A percentile compares a stretch with the other conserved stretches of the same genome.
Evolutionary conservation across 2,888 invertebrate species (phyloP).

Genomic region (Stenchaetothrips biformis): DNA sequence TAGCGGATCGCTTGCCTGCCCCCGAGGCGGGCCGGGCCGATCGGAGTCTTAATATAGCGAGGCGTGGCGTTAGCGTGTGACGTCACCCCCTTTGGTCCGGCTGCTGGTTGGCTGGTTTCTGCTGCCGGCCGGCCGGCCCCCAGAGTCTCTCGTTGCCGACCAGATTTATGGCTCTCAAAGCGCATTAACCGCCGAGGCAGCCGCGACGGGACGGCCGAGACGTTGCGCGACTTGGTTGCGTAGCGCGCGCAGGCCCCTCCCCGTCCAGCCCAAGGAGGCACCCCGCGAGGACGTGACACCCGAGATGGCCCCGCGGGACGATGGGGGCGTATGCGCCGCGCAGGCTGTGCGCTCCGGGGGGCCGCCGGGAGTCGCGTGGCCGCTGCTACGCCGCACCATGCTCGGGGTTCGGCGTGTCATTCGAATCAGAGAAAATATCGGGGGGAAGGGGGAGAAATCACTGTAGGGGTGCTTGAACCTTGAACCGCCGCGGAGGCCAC

Average conservation of each 20-base stretch:
- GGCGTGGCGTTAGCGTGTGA: neutral
- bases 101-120: too few relatives aligned
- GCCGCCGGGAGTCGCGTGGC: too few relatives aligned
- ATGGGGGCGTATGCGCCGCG: neutral
- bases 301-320: neutral
- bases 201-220: neutral
- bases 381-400: neutral
- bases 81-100: neutral
- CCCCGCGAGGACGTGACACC: neutral
- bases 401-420: neutral
- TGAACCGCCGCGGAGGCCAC: neutral
- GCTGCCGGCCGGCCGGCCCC: too few relatives aligned
- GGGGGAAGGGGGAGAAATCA: neutral
- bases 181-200: neutral
- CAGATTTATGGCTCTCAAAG: constrained; percentile 12
- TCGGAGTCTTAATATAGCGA: constrained; percentile 23
- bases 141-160: neutral
- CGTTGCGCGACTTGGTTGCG: neutral
- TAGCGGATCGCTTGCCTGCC: neutral
- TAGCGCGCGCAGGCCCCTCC: neutral
- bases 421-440: neutral
- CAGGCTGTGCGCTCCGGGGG: too few relatives aligned
- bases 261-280: neutral
- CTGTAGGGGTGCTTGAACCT: neutral
- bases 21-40: neutral